A percentile compares a stretch with the other conserved stretches of the same genome.
These are phyloP conservation scores for Agriopis aurantiaria DNA, from an alignment of 2,888 invertebrate species.

Conservation along the genomic window DNA sequence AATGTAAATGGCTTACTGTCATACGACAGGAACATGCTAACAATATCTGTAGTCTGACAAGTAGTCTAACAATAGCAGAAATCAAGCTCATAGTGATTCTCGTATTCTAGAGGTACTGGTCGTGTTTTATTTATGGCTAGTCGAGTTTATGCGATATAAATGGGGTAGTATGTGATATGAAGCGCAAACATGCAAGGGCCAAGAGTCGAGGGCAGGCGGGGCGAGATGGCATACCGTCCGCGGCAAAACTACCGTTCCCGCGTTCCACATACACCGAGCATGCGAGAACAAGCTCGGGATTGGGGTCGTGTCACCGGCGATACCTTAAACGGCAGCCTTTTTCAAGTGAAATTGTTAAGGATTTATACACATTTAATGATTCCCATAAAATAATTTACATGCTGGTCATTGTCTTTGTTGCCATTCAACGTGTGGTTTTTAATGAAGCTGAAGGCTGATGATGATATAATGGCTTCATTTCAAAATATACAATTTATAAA, in stretches of 20 bases:
- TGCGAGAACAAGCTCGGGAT: conserved; percentile 61
- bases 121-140: conserved; percentile 29
- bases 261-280: conserved; percentile 77
- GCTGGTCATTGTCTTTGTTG: not conserved
- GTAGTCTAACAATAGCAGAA: conserved; percentile 35
- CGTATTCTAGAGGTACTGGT: conserved; percentile 1
- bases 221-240: conserved; percentile 67
- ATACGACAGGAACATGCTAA: conserved; percentile 38
- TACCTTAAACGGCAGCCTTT: conserved; percentile 52
- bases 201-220: conserved; percentile 68
- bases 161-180: conserved; percentile 47
- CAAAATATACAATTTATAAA: too few relatives aligned
- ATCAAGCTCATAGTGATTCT: conserved; percentile 28
- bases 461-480: too few relatives aligned
- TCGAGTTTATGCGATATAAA: conserved; percentile 34
- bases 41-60: conserved; percentile 33
- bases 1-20: conserved; percentile 43
- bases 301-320: conserved; percentile 60
- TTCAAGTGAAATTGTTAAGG: conserved; percentile 36
- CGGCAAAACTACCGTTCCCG: conserved; percentile 76
- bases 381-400: conserved; percentile 2
- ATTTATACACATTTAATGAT: conserved; percentile 40
- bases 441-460: too few relatives aligned
- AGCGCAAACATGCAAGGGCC: conserved; percentile 63
- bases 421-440: not conserved